A percentile compares a stretch with the other conserved stretches of the same genome.
phyloP scores from a whole-genome alignment of 1,140 invertebrate genomes.

The Leptinotarsa defecta region DNA sequence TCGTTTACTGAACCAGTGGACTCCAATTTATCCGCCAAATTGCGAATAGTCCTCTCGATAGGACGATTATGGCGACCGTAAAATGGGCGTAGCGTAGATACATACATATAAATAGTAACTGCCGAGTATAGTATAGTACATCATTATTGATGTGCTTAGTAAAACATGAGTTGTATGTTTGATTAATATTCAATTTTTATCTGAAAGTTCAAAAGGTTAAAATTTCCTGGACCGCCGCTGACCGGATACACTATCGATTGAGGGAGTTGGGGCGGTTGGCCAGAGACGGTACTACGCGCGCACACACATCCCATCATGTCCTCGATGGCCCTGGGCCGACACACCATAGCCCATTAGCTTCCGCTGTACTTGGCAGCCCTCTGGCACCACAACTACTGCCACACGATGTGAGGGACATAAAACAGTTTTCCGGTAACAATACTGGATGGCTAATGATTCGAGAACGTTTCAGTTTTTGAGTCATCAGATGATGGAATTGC shows the following conservation, averaged over 20 bases:
- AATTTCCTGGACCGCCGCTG: constrained; percentile 2
- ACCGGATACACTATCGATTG: constrained; percentile 29
- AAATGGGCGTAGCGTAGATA: too few species aligned
- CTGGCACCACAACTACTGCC: constrained; percentile 32
- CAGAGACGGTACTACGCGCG: constrained; percentile 27
- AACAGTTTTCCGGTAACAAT: background rate
- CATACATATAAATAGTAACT: too few species aligned
- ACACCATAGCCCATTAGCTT: constrained; percentile 16
- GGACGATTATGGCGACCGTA: too few species aligned
- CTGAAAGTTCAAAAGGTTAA: background rate
- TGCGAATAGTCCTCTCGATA: too few species aligned
- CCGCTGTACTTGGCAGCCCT: constrained; percentile 14
- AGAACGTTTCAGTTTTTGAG: too few species aligned
- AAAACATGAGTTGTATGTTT: too few species aligned
- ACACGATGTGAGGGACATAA: background rate
- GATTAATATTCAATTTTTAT: too few species aligned
- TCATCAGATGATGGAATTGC: too few species aligned
- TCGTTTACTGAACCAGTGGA: too few species aligned
- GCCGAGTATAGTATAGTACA: too few species aligned
- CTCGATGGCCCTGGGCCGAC: constrained; percentile 21
- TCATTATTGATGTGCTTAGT: too few species aligned
- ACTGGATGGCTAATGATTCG: background rate
- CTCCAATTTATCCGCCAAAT: too few species aligned
- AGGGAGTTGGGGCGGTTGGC: background rate
- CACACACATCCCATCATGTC: constrained; percentile 32